Conservation (phyloP, 30 jellyfish, hydroid and myxozoan genomes). For the Aurelia sp. region DNA sequence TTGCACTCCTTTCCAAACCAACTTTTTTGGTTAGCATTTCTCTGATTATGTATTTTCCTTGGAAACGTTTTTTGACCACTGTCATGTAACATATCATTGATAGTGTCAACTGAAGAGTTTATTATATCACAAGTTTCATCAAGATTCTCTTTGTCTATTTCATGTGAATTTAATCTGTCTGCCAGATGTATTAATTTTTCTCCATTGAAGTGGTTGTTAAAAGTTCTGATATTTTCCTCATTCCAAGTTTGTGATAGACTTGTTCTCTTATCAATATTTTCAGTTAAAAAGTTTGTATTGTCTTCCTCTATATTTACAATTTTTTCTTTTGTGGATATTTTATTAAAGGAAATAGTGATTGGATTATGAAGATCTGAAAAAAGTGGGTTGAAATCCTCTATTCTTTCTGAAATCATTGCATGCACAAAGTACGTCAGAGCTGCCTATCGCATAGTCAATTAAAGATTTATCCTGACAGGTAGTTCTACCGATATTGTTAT, state of each 20-base stretch:
- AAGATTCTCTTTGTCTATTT: not conserved
- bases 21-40: not conserved
- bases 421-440: conserved; percentile 33
- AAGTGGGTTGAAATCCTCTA: conserved; percentile 19
- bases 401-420: not conserved
- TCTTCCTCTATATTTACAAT: not conserved
- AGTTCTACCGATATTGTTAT: conserved; percentile 10
- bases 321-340: not conserved
- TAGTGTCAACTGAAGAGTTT: not conserved
- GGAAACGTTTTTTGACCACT: not conserved
- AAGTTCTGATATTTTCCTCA: conserved; percentile 9
- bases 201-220: not conserved
- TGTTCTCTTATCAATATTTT: not conserved
- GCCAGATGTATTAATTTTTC: not conserved
- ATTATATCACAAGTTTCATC: not conserved
- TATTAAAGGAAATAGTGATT: not conserved
- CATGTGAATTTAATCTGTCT: not conserved
- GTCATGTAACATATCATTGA: not conserved
- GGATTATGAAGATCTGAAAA: not conserved
- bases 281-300: not conserved
- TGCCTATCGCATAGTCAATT: conserved; percentile 36
- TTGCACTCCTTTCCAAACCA: conserved; percentile 10
- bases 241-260: not conserved
- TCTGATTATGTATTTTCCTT: no score
- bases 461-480: conserved; percentile 20